Evolutionary conservation across 1,140 invertebrate genomes (phyloP), one percentile per base, ranked within the genome.

Genomic region (Harpegnathos saltator): DNA sequence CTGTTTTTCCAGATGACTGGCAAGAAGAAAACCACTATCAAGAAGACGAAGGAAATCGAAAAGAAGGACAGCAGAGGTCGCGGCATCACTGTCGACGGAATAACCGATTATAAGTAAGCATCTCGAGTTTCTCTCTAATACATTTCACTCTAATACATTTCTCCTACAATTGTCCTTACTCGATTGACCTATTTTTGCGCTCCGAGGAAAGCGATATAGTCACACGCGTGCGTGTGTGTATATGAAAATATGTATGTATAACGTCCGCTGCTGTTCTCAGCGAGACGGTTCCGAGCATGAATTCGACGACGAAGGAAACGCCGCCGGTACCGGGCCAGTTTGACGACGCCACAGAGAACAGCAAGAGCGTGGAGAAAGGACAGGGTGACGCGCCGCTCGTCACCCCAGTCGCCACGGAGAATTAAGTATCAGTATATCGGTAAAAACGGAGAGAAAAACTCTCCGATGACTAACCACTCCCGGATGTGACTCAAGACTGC

Each of bases 401-500:
- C 38, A 83, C 86, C 33, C 81, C 89, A 15, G 77, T 89, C 22
- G 84, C 72, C 3, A 82, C 84, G 1, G 86, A 91, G 74, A 91
- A 91, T 71, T 91, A 91, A 66, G 58, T 77, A 86, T 68, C 74
- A n/a, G n/a, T n/a, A n/a, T 83, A 73, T 69, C 74, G 38, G 69
- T 22, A 85, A 58, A 69, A 26, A 58, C 38, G 38, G 38, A 5
- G 69, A n/a, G n/a, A n/a, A n/a, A 58, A 85, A 83, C 26, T 83
- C 88, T 85, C 73, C 71, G 82, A 63, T 74, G 77, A 89, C 83
- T 74, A 86, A 87, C 85, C 56, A 86, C 85, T 90, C 89, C 87
- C 91, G 87, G 90, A 93, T 90, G 72, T 89, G 92, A 92, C 90
- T 89, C 73, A 93, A 94, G 92, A 93, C 92, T 92, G 93, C 89